Conservation (phyloP, 2,888 invertebrate genomes). For the Exephanes ischioxanthus region DNA sequence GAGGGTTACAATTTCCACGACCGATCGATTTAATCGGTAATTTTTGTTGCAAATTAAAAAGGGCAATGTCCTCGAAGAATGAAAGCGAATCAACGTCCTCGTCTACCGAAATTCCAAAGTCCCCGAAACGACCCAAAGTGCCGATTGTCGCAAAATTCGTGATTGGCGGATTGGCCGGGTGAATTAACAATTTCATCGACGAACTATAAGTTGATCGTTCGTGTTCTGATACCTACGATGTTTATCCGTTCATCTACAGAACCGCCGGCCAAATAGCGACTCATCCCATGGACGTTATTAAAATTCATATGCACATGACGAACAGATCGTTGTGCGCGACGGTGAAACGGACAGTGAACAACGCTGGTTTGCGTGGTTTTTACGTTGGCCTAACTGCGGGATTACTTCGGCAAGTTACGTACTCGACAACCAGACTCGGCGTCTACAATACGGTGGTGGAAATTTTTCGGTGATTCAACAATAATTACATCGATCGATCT, state of each 20-base stretch:
- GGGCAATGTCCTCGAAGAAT: too few species aligned
- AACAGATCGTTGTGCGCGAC: conserved; percentile 71
- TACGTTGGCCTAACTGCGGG: conserved; percentile 85
- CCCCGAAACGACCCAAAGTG: conserved; percentile 5
- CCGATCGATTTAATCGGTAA: neutral
- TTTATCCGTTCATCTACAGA: conserved; percentile 46
- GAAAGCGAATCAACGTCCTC: too few species aligned
- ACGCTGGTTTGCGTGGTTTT: conserved; percentile 81
- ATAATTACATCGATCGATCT: conserved; percentile 15
- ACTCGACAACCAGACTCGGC: conserved; percentile 89
- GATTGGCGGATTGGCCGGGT: conserved; percentile 45
- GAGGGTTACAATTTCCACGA: too few species aligned
- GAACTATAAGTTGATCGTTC: too few species aligned
- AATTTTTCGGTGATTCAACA: conserved; percentile 49
- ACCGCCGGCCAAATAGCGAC: conserved; percentile 83
- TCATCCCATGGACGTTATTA: conserved; percentile 89
- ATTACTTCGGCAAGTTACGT: conserved; percentile 88
- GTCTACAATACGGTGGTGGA: conserved; percentile 88
- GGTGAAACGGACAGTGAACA: conserved; percentile 84
- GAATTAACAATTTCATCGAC: neutral
- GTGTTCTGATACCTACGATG: neutral
- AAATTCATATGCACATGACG: conserved; percentile 89
- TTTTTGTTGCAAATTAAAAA: too few species aligned
- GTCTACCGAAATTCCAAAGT: too few species aligned
- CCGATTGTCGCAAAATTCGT: conserved; percentile 45